Evolutionary conservation across 2,888 invertebrate species (phyloP).

Genomic region (Apomyelois bistriatella): DNA sequence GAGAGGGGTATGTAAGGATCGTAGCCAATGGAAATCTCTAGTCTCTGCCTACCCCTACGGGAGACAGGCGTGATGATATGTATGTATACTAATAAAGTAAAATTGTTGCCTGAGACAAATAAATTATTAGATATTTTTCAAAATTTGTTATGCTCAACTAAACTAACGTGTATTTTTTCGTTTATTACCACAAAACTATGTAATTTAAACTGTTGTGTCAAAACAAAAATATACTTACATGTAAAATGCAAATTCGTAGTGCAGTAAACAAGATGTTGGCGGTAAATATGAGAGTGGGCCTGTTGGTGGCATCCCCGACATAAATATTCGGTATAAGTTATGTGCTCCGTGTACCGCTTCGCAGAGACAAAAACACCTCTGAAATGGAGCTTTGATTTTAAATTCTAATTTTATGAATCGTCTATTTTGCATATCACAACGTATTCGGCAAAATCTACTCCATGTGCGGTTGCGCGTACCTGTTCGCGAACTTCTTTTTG

Average conservation of each 20-base stretch:
- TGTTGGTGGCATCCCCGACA: slow-evolving; percentile 59
- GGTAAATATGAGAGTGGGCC: slow-evolving; percentile 56
- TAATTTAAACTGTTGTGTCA: slow-evolving; percentile 23
- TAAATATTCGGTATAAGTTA: slow-evolving; percentile 67
- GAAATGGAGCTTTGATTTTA: slow-evolving; percentile 67
- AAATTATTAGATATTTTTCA: not conserved
- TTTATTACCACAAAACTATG: not conserved
- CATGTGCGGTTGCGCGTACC: not conserved
- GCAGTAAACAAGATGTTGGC: slow-evolving; percentile 55
- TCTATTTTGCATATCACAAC: slow-evolving; percentile 65
- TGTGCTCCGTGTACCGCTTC: slow-evolving; percentile 49
- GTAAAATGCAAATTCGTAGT: slow-evolving; percentile 53
- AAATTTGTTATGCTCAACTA: not conserved
- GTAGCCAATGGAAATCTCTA: no score
- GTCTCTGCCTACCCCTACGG: no score
- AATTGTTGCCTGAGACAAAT: no score
- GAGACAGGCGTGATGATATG: no score
- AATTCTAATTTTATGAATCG: slow-evolving; percentile 75
- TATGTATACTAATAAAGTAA: no score
- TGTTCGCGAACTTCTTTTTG: not conserved
- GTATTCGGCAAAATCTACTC: slow-evolving; percentile 31
- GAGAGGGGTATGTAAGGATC: no score
- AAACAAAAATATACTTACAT: slow-evolving; percentile 45
- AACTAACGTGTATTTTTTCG: not conserved
- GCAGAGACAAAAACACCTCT: slow-evolving; percentile 56